Percentiles rank a stretch among this genome's conserved stretches.
These are phyloP conservation scores for Nematolebias whitei DNA, from an alignment of 2,113 vertebrate species.

Conservation along the genomic window DNA sequence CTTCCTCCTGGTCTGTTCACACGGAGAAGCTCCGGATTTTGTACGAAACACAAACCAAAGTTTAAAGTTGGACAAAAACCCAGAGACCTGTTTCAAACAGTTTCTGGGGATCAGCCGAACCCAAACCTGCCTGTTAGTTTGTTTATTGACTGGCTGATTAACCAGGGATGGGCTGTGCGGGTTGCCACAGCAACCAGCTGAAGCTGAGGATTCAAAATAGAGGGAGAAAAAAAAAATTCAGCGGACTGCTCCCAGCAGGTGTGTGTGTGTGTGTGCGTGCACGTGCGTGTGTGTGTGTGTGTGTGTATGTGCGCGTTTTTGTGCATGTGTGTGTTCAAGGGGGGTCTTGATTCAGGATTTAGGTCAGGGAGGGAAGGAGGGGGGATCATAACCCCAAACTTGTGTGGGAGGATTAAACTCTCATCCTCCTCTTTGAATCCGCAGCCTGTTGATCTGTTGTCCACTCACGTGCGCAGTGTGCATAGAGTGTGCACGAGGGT, in stretches of 20 bases:
- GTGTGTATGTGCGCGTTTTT: no score
- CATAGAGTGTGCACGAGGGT: background rate
- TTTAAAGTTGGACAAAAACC: no score
- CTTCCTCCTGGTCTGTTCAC: background rate
- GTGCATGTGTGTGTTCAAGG: background rate
- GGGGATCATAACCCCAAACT: background rate
- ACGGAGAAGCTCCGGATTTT: no score
- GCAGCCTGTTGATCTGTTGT: constrained; percentile 17
- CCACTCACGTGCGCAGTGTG: constrained; percentile 4
- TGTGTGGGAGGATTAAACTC: constrained; percentile 28
- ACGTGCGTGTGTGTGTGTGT: background rate
- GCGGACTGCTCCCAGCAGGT: background rate
- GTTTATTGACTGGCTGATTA: no score
- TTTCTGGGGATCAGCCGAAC: no score
- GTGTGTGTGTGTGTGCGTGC: no score
- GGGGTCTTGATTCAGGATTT: constrained; percentile 4
- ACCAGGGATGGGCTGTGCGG: background rate
- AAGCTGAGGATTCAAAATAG: background rate
- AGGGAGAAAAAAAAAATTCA: background rate
- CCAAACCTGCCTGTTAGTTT: no score
- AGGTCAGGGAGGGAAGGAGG: constrained; percentile 8
- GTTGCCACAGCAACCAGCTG: background rate
- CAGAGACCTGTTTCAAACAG: no score
- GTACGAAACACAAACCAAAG: no score
- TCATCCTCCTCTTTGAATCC: constrained; percentile 1